Percentiles rank a stretch among this genome's conserved stretches.
These are phyloP conservation scores for Drosophila neutralis DNA, from an alignment of 2,888 invertebrate genomes.

Conservation along the genomic window DNA sequence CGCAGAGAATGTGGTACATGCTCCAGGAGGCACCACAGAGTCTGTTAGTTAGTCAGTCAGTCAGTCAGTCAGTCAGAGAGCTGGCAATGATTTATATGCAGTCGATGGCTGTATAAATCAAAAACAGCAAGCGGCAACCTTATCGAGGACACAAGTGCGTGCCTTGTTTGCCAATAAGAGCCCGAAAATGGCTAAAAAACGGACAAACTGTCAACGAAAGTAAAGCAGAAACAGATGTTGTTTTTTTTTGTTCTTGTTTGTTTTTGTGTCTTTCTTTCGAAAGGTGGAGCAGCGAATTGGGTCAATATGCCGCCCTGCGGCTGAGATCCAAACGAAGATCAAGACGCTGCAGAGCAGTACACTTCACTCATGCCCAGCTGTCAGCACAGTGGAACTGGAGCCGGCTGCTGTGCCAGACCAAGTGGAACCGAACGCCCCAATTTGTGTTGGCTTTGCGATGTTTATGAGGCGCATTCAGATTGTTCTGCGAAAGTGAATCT, in stretches of 20 bases:
- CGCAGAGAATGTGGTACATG: constrained; percentile 52
- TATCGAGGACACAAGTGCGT: constrained; percentile 78
- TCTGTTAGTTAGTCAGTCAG: constrained; percentile 33
- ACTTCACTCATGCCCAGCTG: constrained; percentile 58
- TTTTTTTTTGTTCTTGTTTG: constrained; percentile 10
- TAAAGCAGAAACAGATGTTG: constrained; percentile 69
- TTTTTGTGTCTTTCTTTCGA: constrained; percentile 29
- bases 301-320: constrained; percentile 72
- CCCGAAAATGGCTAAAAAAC: constrained; percentile 13
- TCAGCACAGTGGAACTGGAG: constrained; percentile 57
- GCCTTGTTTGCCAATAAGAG: constrained; percentile 63
- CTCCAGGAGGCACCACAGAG: constrained; percentile 1
- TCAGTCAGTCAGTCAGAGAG: constrained; percentile 38
- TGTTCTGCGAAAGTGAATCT: constrained; percentile 73
- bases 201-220: constrained; percentile 76
- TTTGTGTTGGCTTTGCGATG: constrained; percentile 54
- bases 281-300: constrained; percentile 67
- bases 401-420: constrained; percentile 49
- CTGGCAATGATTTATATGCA: constrained; percentile 63
- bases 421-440: constrained; percentile 72
- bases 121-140: constrained; percentile 48
- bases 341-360: constrained; percentile 43
- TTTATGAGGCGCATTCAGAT: constrained; percentile 57
- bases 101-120: constrained; percentile 66
- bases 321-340: constrained; percentile 37